Evolutionary conservation across 2,888 invertebrate genomes (phyloP).

Genomic region (Allolobophora icterica): DNA sequence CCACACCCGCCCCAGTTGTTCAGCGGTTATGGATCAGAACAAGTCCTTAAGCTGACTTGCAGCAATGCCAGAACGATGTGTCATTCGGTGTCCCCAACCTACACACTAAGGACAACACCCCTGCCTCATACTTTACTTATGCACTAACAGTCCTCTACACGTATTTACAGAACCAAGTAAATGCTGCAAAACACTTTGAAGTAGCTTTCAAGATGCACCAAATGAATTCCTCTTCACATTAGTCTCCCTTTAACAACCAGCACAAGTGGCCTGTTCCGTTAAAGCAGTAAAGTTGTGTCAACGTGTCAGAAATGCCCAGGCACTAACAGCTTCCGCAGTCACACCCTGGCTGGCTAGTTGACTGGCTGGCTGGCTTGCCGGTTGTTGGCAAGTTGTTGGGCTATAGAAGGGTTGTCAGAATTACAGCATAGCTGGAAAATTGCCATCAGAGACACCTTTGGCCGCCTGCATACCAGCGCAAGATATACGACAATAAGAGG

Average conservation of each 20-base stretch:
- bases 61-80: neutral
- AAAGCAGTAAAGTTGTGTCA: neutral
- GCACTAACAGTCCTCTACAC: neutral
- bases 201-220: neutral
- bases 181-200: neutral
- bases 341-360: neutral
- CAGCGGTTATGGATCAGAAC: neutral
- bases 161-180: neutral
- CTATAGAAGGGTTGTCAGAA: neutral
- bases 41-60: neutral
- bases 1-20: neutral
- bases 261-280: neutral
- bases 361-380: too few relatives aligned
- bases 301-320: neutral
- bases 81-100: neutral
- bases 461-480: neutral
- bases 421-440: neutral
- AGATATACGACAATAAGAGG: constrained; percentile 1
- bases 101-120: neutral
- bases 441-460: neutral
- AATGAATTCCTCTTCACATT: neutral
- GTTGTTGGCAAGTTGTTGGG: neutral
- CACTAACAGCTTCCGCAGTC: neutral
- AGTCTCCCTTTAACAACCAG: neutral
- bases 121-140: neutral